These are phyloP conservation scores for Dasysyrphus albostriatus DNA, from an alignment of 2,888 invertebrate species.

Conservation along the genomic window DNA sequence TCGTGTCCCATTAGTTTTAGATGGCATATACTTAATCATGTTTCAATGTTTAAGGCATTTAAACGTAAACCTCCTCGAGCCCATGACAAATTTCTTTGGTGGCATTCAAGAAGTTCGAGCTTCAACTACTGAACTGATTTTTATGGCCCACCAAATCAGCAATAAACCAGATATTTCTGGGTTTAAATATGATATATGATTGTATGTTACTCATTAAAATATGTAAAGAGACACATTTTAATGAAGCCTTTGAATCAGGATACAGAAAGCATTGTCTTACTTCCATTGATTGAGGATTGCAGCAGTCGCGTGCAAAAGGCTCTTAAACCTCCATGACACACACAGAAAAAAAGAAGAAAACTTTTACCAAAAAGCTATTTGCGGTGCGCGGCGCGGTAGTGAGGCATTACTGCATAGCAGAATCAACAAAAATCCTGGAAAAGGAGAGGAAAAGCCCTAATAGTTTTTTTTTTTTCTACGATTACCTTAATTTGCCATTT, in stretches of 20 bases:
- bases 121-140: background rate
- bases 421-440: constrained; percentile 40
- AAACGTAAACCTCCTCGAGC: background rate
- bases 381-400: constrained; percentile 39
- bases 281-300: constrained; percentile 25
- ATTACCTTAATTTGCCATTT: constrained; percentile 52
- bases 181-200: constrained; percentile 34
- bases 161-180: constrained; percentile 44
- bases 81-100: constrained; percentile 22
- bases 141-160: constrained; percentile 14
- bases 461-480: background rate
- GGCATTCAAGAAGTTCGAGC: constrained; percentile 60
- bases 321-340: constrained; percentile 78
- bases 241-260: constrained; percentile 47
- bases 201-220: constrained; percentile 48
- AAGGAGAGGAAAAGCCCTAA: constrained; percentile 24
- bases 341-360: constrained; percentile 12
- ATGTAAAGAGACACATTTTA: constrained; percentile 57
- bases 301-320: constrained; percentile 80
- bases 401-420: constrained; percentile 42
- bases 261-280: background rate
- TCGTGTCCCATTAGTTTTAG: constrained; percentile 1
- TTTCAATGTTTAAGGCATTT: background rate
- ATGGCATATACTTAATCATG: constrained; percentile 18
- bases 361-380: constrained; percentile 45